Base-by-base conservation (phyloP, 2,113 vertebrate species). In the Calonectris borealis region DNA sequence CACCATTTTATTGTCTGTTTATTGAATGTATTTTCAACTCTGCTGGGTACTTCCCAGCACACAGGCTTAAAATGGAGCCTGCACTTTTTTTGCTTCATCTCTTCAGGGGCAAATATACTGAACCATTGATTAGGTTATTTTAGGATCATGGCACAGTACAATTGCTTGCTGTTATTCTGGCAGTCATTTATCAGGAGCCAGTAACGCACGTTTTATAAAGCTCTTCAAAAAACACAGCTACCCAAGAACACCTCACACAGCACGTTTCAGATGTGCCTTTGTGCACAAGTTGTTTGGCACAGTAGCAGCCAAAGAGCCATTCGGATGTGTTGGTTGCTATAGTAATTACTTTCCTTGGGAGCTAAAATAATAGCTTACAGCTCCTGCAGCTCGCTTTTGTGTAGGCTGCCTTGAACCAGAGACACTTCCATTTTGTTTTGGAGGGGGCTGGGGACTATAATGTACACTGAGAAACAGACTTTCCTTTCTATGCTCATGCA, bases 321-420 rank as follows among this genome's bases (percentile, higher is more conserved):
- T 96, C 0, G 38, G 65, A 96, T 93, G 52, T 89, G 90, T 36
- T 93, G 75, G 97, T 98, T 98, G 97, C 97, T 96, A 97, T 97
- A 97, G 97, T 85, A 97, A 97, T 95, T 97, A 91, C 90, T 96
- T 96, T 96, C 75, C 84, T 76, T 55, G 68, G 97, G 96, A 96
- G 91, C 90, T 90, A 88, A 96, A 97, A 95, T 93, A 95, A 95
- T 78, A 97, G 89, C 93, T 92, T 66, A 34, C 61, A 94, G 85
- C 95, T 96, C 58, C 78, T 97, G 86, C 60, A 89, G 94, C 92
- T 97, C 26, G 10, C 84, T 94, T 89, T 58, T 58, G 70, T 93
- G 92, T 89, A 82, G 92, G 92, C 94, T 98, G 95, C 94, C 93
- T 90, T 61, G 32, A 88, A 91, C 58, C 88, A 87, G 86, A 83